Base-by-base conservation (phyloP, 2,113 vertebrate genomes). In the Athene noctua region DNA sequence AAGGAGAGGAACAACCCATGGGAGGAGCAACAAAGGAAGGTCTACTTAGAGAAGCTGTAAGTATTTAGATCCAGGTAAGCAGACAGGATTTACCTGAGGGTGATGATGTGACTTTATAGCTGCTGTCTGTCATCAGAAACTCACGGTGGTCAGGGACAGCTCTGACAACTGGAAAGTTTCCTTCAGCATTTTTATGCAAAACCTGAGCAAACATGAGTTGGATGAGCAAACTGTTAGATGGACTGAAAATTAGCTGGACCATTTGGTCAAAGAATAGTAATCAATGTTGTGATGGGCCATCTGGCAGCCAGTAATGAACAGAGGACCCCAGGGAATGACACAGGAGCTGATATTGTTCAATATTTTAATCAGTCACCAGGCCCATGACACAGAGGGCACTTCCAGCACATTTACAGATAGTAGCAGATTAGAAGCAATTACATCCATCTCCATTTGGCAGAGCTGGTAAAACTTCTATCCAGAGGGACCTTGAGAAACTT, bases 251-350 rank as follows among this genome's bases (percentile, higher is more conserved):
- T 75, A 89, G 52, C 36, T 68, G 62, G 79, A 82, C 73, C 86
- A 47, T 89, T 87, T 94, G 77, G 86, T 91, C 88, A 83, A 94
- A 74, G 89, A 91, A 86, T 55, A 81, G 25, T 81, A 91, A 94
- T 80, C 91, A 59, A 52, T 81, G 44, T 57, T 92, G 66, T 79
- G 73, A 91, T 72, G 57, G 66, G 34, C 84, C 93, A 94, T 96
- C 95, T 96, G 96, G 87, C 80, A 95, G 74, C 26, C 80, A 82
- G 78, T 54, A 86, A 72, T 61, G 84, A 96, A 65, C 23, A 89
- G 57, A 87, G 40, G 52, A 90, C 95, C 54, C 44, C 66, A 58
- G 89, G 80, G 95, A 89, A 87, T 63, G 52, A 68, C 61, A 85
- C 6, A 0, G 40, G 40, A 85, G 58, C 17, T 57, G 61, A 79